phyloP scores from a whole-genome alignment of 2,113 vertebrate genomes.

The Varanus komodoensis region DNA sequence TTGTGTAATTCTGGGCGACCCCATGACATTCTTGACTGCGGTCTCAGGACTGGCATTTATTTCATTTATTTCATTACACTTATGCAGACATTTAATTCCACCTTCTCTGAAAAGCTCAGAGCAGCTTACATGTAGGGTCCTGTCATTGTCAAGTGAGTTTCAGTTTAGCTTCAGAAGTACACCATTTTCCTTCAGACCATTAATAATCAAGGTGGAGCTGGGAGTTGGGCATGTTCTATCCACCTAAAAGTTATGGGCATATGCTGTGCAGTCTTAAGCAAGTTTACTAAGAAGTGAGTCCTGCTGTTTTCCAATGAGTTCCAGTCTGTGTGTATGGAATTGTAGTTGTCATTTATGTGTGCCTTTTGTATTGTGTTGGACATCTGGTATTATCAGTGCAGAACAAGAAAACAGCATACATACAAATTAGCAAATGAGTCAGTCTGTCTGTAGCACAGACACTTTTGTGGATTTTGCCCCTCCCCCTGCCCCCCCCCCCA shows the following conservation, averaged over 20 bases:
- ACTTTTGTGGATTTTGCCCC: not conserved
- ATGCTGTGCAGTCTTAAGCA: not conserved
- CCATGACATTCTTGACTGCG: not conserved
- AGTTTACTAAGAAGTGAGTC: not conserved
- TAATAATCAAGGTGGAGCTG: not conserved
- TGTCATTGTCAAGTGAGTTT: not conserved
- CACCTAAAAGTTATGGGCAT: not conserved
- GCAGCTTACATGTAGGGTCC: not conserved
- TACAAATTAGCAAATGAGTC: not conserved
- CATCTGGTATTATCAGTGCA: not conserved
- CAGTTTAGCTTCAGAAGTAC: not conserved
- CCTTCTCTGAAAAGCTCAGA: not conserved
- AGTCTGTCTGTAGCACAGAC: not conserved
- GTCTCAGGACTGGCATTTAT: not conserved
- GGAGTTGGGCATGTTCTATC: not conserved
- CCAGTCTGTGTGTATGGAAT: not conserved
- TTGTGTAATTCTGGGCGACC: too few species aligned
- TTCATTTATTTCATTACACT: not conserved
- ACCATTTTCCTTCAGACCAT: not conserved
- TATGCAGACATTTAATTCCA: not conserved
- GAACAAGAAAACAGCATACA: not conserved
- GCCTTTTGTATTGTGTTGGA: not conserved
- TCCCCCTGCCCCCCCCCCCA: too few species aligned
- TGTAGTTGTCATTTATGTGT: not conserved
- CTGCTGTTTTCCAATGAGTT: not conserved